phyloP scores from a whole-genome alignment of 1,140 invertebrate genomes.

The Uloborus diversus region DNA sequence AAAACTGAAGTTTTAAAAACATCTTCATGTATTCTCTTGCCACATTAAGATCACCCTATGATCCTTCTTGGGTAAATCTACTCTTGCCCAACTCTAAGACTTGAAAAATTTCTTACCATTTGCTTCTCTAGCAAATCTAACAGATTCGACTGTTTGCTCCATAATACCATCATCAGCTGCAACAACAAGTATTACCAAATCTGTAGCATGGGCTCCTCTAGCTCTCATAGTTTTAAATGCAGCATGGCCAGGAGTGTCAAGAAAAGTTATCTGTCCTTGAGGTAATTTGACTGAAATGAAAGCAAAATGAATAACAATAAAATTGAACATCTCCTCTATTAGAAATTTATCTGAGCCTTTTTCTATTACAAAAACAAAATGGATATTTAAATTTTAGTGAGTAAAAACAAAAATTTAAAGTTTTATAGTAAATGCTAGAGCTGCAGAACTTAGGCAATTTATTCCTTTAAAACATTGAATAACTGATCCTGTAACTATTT shows the following conservation, averaged over 20 bases:
- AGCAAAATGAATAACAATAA: constrained; percentile 51
- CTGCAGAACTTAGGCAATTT: too few relatives aligned
- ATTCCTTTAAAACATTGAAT: too few relatives aligned
- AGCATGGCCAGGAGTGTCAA: constrained; percentile 99
- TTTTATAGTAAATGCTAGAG: neutral
- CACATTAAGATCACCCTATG: too few relatives aligned
- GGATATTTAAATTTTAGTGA: neutral
- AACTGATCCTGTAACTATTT: too few relatives aligned
- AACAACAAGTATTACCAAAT: constrained; percentile 95
- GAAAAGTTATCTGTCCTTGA: constrained; percentile 86
- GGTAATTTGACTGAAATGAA: constrained; percentile 69
- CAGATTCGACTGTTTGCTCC: constrained; percentile 87
- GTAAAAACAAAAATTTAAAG: neutral
- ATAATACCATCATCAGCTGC: constrained; percentile 99
- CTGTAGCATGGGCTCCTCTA: constrained; percentile 90
- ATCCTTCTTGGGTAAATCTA: too few relatives aligned
- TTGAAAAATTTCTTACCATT: too few relatives aligned
- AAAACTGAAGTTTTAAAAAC: too few relatives aligned
- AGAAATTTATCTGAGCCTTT: neutral
- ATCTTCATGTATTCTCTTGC: too few relatives aligned
- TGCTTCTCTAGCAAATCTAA: constrained; percentile 70
- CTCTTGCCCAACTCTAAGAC: too few relatives aligned
- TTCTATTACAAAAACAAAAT: neutral
- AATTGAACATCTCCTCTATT: neutral
- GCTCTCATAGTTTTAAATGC: constrained; percentile 92